Evolutionary conservation across 2,797 vertebrate genomes (phyloP), one percentile per base, ranked within the genome.

Genomic region (Premnoplex brunnescens): DNA sequence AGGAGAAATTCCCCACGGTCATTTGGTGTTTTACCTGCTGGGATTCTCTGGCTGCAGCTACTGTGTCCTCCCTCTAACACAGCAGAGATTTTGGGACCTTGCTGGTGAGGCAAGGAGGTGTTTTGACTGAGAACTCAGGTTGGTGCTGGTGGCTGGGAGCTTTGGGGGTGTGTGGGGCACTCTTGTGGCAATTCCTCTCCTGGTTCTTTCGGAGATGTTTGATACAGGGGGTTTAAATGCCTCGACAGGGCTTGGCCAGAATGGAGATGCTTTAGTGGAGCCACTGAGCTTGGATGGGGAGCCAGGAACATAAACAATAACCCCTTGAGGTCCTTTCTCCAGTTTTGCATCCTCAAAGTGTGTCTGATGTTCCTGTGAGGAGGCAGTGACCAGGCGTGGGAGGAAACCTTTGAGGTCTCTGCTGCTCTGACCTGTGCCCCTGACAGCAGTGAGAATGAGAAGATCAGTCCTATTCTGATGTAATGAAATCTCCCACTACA

Each of bases 1-100:
- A 14, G 1, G 20, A 12, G 62, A 69, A 10, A 36, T 37, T 56
- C 30, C 28, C 14, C 0, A 0, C 23, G n/a, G 13, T 21, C 10
- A 4, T 26, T 27, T 59, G 58, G 10, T 82, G 48, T 51, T 79
- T 62, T 6, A 16, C 30, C 48, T 6, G 0, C 15, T 34, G 48
- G 56, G 82, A 60, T 66, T 48, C 52, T 86, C 22, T 30, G 52
- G 36, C 10, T 77, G 66, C 41, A 4, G 2, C 30, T 62, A 2
- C 49, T 54, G 54, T 20, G 1, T 74, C n/a, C 36, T 59, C 30
- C 43, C 21, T 69, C 14, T 9, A 44, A 39, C 58, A 27, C 12
- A 17, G 7, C 9, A 24, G 54, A 34, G 32, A 12, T 59, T 60
- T 67, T 59, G 48, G 71, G 58, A 49, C 48, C 60, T 89, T 2